A percentile compares a stretch with the other conserved stretches of the same genome.
phyloP scores from a whole-genome alignment of 2,113 vertebrate species.

The Albula glossodonta region DNA sequence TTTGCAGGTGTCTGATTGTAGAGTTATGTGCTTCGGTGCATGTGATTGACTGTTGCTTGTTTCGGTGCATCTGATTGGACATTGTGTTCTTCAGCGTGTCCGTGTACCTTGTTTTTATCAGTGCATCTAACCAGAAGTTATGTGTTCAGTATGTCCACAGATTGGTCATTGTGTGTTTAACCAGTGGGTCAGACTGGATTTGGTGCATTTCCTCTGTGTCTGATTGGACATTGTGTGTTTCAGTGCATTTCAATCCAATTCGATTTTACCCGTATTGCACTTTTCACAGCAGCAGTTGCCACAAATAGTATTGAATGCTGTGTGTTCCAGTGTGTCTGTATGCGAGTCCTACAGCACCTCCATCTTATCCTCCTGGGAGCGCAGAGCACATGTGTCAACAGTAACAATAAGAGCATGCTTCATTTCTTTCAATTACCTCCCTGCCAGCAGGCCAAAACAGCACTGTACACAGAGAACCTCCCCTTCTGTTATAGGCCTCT shows the following conservation, averaged over 20 bases:
- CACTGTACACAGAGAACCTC: slow-evolving; percentile 57
- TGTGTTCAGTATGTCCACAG: no score
- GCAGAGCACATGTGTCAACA: slow-evolving; percentile 66
- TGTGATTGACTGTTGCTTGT: no score
- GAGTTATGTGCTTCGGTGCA: no score
- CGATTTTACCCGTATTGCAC: no score
- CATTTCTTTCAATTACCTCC: slow-evolving; percentile 79
- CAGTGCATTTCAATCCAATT: background rate
- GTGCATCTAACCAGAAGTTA: no score
- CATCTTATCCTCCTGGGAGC: slow-evolving; percentile 57
- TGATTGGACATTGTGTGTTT: background rate
- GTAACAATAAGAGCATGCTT: slow-evolving; percentile 57
- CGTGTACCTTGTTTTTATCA: no score
- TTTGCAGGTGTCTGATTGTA: no score
- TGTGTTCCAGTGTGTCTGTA: background rate
- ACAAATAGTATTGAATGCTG: background rate
- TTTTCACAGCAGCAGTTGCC: no score
- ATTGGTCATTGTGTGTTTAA: no score
- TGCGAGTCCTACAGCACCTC: background rate
- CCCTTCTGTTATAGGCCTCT: slow-evolving; percentile 51
- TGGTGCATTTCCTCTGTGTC: background rate
- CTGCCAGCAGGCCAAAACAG: slow-evolving; percentile 62
- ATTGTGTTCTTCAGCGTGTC: no score
- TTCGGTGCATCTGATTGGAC: no score
- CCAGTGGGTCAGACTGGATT: no score